Conservation (phyloP, 2,113 vertebrate genomes). For the Sclerurus mexicanus region DNA sequence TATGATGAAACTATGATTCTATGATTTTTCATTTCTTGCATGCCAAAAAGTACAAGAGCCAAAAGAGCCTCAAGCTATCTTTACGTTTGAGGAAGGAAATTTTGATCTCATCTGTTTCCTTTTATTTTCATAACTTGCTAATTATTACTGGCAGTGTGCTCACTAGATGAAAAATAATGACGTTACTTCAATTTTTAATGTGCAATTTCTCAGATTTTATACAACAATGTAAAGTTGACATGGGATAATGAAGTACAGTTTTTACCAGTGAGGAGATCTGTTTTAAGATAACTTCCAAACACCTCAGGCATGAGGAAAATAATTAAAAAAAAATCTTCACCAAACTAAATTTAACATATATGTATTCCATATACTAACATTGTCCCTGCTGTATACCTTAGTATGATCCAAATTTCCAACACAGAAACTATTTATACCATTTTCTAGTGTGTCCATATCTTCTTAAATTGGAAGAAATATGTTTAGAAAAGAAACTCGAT, state of each 20-base stretch:
- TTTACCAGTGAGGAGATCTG: background rate
- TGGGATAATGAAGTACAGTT: background rate
- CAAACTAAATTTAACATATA: constrained; percentile 58
- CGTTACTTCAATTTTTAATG: background rate
- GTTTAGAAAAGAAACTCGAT: constrained; percentile 66
- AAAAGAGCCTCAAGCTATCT: background rate
- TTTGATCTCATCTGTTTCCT: background rate
- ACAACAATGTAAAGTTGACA: background rate
- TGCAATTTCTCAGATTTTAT: background rate
- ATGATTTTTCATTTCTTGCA: background rate
- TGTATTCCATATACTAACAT: constrained; percentile 49
- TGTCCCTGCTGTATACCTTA: constrained; percentile 33
- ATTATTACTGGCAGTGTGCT: background rate
- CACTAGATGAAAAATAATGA: background rate
- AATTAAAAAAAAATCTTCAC: constrained; percentile 6
- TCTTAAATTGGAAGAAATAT: constrained; percentile 67
- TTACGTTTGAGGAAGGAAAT: background rate
- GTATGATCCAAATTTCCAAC: constrained; percentile 52
- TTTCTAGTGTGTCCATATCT: constrained; percentile 47
- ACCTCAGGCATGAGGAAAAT: constrained; percentile 41
- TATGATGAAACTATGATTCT: background rate
- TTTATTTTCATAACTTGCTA: background rate
- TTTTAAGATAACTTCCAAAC: constrained; percentile 32
- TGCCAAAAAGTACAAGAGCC: background rate
- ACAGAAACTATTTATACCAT: constrained; percentile 59